Base-by-base conservation (phyloP, 1,140 invertebrate genomes). In the Drosophila kohkoa region DNA sequence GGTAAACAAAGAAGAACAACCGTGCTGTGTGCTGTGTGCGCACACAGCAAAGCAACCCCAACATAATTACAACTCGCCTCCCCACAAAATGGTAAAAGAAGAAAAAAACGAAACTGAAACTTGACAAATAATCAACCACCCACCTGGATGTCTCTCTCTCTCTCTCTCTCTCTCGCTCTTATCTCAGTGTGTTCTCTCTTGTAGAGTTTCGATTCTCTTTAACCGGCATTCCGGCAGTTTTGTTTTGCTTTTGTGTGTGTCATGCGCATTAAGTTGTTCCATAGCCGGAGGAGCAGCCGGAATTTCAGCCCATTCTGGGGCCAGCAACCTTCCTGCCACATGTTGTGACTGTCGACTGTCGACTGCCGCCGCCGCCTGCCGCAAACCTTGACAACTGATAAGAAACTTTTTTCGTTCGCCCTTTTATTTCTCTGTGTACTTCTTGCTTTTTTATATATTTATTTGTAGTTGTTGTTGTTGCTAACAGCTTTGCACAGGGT, bases 301-400 rank as follows among this genome's bases (percentile, higher is more conserved):
- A 66, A 68, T 59, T 25, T 41, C 64, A 15, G 51, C 13, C 51
- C 51, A 48, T 30, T 20, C 55, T 30, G 69, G 46, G 60, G 62
- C 73, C 59, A 54, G 70, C 83, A 85, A 81, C 83, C 85, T 89
- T 78, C 81, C 81, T 89, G 83, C 83, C 83, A 88, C 83, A 88
- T 89, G 83, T 88, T 88, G 85, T 88, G 81, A 25, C 20, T 25
- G 20, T 10, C 13, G 30, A 32, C 11, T 35, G 13, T 8, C 20
- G n/a, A 8, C 46, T 49, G 46, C 46, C 46, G 13, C 15, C 7
- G 51, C 51, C 46, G 49, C 3, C 66, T 78, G 70, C 71, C 70
- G 46, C 82, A 67, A 87, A 87, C 85, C 85, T 88, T 88, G 81
- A 85, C 86, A 89, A 89, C 85, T 89, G 85, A 89, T 89, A 89